Base-by-base conservation (phyloP, 1,140 invertebrate species). In the Ruditapes philippinarum region DNA sequence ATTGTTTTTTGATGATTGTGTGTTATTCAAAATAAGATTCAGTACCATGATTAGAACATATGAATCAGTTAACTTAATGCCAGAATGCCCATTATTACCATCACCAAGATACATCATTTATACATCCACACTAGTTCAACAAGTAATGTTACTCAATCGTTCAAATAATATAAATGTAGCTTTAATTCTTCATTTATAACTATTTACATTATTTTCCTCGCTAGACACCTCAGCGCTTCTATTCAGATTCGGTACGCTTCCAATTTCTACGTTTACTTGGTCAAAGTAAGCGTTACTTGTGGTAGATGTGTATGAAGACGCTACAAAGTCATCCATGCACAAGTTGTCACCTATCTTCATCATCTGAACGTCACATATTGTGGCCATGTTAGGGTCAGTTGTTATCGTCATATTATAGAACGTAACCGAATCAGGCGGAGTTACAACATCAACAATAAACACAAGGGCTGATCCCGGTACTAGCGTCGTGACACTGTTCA, bases 301-400 rank as follows among this genome's bases (percentile, higher is more conserved):
- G 1, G 73, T 19, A 19, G 84, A 78, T 0, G 38, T 78, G 31
- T 62, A 87, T 0, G 73, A 40, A 19, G 51, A 14, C 28, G 14
- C 49, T 9, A 78, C 51, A 33, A 78, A 4, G 11, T 36, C 22
- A 40, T 87, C 84, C 57, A 62, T 74, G 45, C 84, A 87, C 9
- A 87, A 14, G 40, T 87, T 76, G 25, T 38, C 25, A 33, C 84
- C 84, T 28, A 87, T 78, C 5, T 65, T n/a, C 70, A 87, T 78
- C 33, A 87, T 3, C 25, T 65, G 45, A 14, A 87, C 84, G 38
- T 87, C 84, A 62, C 73, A 87, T 57, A 87, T 74, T n/a, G 45
- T 87, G 0, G 49, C 73, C 33, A 57, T 22, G 11, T 54, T 73
- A 40, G 84, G 17, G 25, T 76, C 70, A 1, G 84, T 87, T 1